phyloP scores from a whole-genome alignment of 2,113 vertebrate species.

The Regulus satrapa region DNA sequence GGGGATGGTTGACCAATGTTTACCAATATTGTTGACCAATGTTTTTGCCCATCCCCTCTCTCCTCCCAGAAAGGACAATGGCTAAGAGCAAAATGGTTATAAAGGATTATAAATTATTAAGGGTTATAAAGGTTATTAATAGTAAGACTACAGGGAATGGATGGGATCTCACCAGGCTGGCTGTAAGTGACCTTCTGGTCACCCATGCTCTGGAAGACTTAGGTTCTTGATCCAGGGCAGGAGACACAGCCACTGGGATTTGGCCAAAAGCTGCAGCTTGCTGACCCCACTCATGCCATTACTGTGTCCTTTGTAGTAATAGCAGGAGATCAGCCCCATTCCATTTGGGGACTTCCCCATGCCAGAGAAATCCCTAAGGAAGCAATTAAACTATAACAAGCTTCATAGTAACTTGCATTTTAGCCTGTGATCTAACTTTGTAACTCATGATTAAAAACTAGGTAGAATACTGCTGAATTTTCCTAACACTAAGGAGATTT shows the following conservation, averaged over 20 bases:
- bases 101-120: too few relatives aligned
- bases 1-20: not conserved
- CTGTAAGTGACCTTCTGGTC: not conserved
- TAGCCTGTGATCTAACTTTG: not conserved
- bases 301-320: not conserved
- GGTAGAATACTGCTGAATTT: not conserved
- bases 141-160: not conserved
- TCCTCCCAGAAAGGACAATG: not conserved
- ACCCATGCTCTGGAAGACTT: not conserved
- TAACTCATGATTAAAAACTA: not conserved
- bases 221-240: not conserved
- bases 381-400: slow-evolving; percentile 1
- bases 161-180: not conserved
- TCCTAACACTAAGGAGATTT: not conserved
- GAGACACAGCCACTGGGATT: not conserved
- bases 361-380: not conserved
- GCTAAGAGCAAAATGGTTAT: not conserved
- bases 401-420: not conserved
- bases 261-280: not conserved
- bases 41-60: not conserved
- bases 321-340: not conserved
- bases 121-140: too few relatives aligned
- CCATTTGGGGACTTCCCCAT: not conserved
- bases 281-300: not conserved
- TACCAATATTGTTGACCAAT: not conserved